Conservation (phyloP, 2,888 invertebrate species). For the Pyrochroa serraticornis region DNA sequence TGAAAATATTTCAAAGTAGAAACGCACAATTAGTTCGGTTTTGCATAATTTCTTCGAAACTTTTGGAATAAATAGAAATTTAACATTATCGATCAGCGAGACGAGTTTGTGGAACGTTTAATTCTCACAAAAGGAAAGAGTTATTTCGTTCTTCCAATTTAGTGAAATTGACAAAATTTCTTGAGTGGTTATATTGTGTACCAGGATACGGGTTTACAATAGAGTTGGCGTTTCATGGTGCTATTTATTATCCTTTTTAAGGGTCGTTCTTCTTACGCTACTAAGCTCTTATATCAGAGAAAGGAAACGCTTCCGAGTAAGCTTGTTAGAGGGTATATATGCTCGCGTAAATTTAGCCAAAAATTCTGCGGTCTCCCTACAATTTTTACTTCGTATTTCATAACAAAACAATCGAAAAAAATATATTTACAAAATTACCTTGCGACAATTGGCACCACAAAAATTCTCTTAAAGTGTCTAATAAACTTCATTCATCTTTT, state of each 20-base stretch:
- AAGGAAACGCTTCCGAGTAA: constrained; percentile 34
- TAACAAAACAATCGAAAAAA: constrained; percentile 7
- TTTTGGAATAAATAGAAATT: too few relatives aligned
- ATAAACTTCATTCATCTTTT: constrained; percentile 5
- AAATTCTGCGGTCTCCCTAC: constrained; percentile 1
- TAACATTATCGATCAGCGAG: too few relatives aligned
- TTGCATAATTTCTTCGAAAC: too few relatives aligned
- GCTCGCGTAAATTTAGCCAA: constrained; percentile 11
- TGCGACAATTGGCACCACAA: constrained; percentile 5
- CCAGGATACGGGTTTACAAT: constrained; percentile 22
- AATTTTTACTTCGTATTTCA: constrained; percentile 6
- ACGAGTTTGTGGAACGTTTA: too few relatives aligned
- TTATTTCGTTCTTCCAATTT: constrained; percentile 1
- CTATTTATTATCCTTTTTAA: constrained; percentile 39
- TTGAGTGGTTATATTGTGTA: constrained; percentile 21
- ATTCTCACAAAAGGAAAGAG: too few relatives aligned
- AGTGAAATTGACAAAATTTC: constrained; percentile 17
- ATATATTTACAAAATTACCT: constrained; percentile 4
- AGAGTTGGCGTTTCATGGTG: constrained; percentile 29
- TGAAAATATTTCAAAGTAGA: too few relatives aligned
- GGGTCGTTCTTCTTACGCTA: constrained; percentile 34
- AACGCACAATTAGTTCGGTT: too few relatives aligned
- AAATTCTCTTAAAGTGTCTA: constrained; percentile 16
- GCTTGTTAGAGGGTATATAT: constrained; percentile 26
- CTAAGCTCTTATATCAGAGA: constrained; percentile 36